Base-by-base conservation (phyloP, 1,140 invertebrate species). In the Pseudomyrmex flavicornis region DNA sequence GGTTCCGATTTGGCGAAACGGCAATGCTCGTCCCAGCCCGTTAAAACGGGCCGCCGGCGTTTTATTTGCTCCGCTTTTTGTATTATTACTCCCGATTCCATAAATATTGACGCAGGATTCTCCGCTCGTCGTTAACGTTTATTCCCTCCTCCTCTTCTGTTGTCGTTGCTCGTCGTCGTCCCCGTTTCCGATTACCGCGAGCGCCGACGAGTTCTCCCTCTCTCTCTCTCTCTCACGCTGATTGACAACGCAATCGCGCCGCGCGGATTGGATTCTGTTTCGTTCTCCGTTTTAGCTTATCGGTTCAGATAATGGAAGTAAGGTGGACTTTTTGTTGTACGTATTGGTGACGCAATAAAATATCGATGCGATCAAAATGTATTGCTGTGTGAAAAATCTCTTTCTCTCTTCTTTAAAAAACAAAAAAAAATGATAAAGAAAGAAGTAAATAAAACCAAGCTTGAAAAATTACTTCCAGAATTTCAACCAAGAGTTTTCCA, bases 61-160 rank as follows among this genome's bases (percentile, higher is more conserved):
- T 80, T 61, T 80, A 72, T 80, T 80, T 80, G 76, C n/a, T 61
- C 66, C 76, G 76, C 66, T 80, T 80, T 80, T 80, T 80, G 66
- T 72, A 69, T 80, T 80, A 80, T 80, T 80, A 80, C 76, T 70
- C 20, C 66, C 12, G 22, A 70, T 80, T 70, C 22, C 46, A 80
- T 80, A 80, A 80, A 80, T 80, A 80, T 80, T 80, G 76, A 80
- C 76, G 66, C 61, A 65, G 26, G 48, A 76, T 52, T 76, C 74
- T 48, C 10, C 52, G 66, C 48, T 17, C 44, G 44, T 54, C 54
- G 65, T 77, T 72, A 80, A 70, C 66, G 48, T 80, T 72, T 48
- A 35, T 44, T 69, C 52, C 58, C 56, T 35, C 35, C 35, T 35
- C 35, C 35, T 35, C 35, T 5, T 35, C 46, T 15, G 12, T 20